These are phyloP conservation scores for Dynastes grantii DNA, from an alignment of 2,888 invertebrate species.

Conservation along the genomic window DNA sequence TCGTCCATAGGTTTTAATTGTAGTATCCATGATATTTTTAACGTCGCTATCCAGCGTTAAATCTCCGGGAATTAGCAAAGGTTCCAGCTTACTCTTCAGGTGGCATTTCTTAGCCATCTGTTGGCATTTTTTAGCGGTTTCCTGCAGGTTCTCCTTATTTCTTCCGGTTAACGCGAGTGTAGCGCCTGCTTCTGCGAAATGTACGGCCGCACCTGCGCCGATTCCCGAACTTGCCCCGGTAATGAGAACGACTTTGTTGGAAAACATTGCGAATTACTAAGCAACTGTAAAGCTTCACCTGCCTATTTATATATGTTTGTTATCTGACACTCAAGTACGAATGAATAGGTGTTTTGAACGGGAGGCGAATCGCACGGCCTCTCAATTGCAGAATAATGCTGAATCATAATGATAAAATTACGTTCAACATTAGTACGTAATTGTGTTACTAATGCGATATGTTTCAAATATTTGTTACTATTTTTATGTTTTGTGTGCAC, in stretches of 20 bases:
- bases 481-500: too few species aligned
- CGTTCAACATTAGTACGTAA: too few species aligned
- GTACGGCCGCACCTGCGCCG: slow-evolving; percentile 85
- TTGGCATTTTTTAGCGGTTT: slow-evolving; percentile 75
- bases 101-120: slow-evolving; percentile 72
- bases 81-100: slow-evolving; percentile 56
- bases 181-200: slow-evolving; percentile 83
- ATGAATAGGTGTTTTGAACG: too few species aligned
- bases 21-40: slow-evolving; percentile 20
- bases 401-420: too few species aligned
- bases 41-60: slow-evolving; percentile 15
- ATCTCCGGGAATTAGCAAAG: slow-evolving; percentile 10
- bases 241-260: slow-evolving; percentile 82
- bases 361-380: too few species aligned
- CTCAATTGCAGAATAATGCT: too few species aligned
- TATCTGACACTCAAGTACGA: too few species aligned
- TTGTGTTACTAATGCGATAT: too few species aligned
- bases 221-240: slow-evolving; percentile 91
- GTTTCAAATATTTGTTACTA: too few species aligned
- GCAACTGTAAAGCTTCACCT: too few species aligned
- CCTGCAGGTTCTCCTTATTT: slow-evolving; percentile 79
- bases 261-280: slow-evolving; percentile 64
- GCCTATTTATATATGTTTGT: too few species aligned
- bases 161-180: slow-evolving; percentile 82
- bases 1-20: slow-evolving; percentile 15